Percentiles rank a stretch among this genome's conserved stretches.
Conservation (phyloP, 2,888 invertebrate genomes). For the Apamea monoglypha region DNA sequence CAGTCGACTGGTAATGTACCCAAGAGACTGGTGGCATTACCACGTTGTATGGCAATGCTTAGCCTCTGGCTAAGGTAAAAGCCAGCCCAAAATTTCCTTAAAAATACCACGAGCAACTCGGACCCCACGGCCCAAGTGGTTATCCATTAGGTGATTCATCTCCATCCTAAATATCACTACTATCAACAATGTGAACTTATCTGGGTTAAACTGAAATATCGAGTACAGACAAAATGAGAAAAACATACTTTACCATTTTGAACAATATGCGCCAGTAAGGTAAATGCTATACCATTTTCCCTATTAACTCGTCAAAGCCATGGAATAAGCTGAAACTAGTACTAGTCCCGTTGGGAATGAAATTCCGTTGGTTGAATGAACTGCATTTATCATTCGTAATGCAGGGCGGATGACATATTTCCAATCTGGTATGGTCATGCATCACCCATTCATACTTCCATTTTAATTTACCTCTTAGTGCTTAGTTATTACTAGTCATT, state of each 20-base stretch:
- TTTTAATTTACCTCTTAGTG: slow-evolving; percentile 48
- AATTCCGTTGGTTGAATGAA: slow-evolving; percentile 58
- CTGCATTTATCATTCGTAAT: slow-evolving; percentile 63
- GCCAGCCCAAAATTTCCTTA: too few species aligned
- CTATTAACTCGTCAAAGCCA: slow-evolving; percentile 41
- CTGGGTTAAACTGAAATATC: neutral
- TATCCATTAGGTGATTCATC: too few species aligned
- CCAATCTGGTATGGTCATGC: slow-evolving; percentile 59
- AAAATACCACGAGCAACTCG: too few species aligned
- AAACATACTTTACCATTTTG: neutral
- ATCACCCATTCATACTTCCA: slow-evolving; percentile 56
- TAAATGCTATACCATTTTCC: neutral
- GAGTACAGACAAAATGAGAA: neutral
- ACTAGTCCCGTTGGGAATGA: slow-evolving; percentile 26
- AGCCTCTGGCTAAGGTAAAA: too few species aligned
- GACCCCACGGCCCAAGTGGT: too few species aligned
- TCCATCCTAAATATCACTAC: neutral
- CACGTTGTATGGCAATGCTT: too few species aligned
- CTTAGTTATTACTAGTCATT: slow-evolving; percentile 22
- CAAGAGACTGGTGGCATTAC: too few species aligned
- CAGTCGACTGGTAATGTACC: too few species aligned
- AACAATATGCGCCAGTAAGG: neutral
- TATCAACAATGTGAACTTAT: neutral
- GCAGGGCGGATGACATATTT: slow-evolving; percentile 62
- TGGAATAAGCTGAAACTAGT: slow-evolving; percentile 32